A percentile compares a stretch with the other conserved stretches of the same genome.
phyloP scores from a whole-genome alignment of 2,113 vertebrate genomes.

The Hippocampus guttulatus region DNA sequence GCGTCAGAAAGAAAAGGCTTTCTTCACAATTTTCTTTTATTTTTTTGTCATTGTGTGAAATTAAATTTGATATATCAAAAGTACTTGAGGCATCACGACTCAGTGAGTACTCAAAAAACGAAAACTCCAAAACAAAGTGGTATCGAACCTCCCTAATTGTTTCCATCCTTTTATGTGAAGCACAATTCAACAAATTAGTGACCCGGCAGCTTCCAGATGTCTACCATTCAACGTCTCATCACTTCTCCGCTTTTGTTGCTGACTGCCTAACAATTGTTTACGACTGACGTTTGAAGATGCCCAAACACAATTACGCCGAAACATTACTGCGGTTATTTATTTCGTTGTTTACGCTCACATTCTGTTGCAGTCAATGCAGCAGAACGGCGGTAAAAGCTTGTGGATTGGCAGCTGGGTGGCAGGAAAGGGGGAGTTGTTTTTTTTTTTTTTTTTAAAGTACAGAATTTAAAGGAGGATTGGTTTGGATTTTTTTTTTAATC shows the following conservation, averaged over 20 bases:
- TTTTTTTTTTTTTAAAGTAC: not conserved
- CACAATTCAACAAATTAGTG: not conserved
- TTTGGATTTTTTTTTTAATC: not conserved
- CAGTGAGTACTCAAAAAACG: too few relatives aligned
- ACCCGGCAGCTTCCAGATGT: not conserved
- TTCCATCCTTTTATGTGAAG: not conserved
- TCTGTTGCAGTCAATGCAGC: not conserved
- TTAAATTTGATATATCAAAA: too few relatives aligned
- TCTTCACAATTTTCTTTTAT: too few relatives aligned
- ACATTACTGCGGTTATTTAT: conserved; percentile 8
- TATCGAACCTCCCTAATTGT: not conserved
- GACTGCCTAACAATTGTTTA: not conserved
- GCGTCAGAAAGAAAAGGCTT: too few relatives aligned
- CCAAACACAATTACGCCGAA: not conserved
- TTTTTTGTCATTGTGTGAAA: too few relatives aligned
- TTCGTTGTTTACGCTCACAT: conserved; percentile 1
- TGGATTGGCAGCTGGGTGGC: conserved; percentile 11
- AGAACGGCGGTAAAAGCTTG: conserved; percentile 15
- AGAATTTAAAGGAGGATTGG: not conserved
- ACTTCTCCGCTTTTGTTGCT: not conserved
- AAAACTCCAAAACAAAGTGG: too few relatives aligned
- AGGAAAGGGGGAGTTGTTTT: not conserved
- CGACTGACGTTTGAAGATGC: not conserved
- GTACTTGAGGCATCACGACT: too few relatives aligned
- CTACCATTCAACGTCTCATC: not conserved